Percentiles rank a stretch among this genome's conserved stretches.
Evolutionary conservation across 2,888 invertebrate genomes (phyloP).

Genomic region (Elmis aenea): DNA sequence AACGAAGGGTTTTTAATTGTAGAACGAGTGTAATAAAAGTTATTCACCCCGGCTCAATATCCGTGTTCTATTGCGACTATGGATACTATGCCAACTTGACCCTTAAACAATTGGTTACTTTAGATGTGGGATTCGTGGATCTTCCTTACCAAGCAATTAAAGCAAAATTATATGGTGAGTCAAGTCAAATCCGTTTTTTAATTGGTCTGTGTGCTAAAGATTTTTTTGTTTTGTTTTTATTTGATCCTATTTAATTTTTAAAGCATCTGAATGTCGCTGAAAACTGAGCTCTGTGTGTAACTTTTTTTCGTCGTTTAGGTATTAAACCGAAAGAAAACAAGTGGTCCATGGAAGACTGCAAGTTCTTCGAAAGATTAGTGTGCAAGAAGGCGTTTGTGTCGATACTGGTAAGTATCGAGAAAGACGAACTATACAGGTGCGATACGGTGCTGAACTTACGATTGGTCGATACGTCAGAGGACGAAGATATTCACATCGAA

Average conservation of each 20-base stretch:
- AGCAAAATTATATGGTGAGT: conserved; percentile 61
- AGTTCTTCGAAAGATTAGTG: conserved; percentile 67
- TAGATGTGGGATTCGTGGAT: conserved; percentile 52
- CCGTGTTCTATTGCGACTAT: conserved; percentile 61
- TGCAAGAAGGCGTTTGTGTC: conserved; percentile 67
- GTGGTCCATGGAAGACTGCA: conserved; percentile 70
- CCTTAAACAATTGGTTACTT: conserved; percentile 51
- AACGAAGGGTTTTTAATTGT: conserved; percentile 26
- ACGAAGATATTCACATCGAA: conserved; percentile 63
- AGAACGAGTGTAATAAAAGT: conserved; percentile 55
- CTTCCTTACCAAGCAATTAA: conserved; percentile 63
- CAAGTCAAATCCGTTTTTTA: conserved; percentile 2
- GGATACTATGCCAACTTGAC: conserved; percentile 58
- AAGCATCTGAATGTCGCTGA: neutral
- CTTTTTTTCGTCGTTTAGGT: conserved; percentile 41
- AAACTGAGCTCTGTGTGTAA: conserved; percentile 1
- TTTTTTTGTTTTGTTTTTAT: neutral
- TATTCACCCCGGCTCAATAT: conserved; percentile 52
- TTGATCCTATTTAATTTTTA: conserved; percentile 4
- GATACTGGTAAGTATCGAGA: conserved; percentile 57
- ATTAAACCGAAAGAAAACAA: conserved; percentile 51
- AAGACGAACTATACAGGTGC: conserved; percentile 56
- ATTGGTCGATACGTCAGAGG: conserved; percentile 66
- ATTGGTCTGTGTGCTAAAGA: conserved; percentile 3
- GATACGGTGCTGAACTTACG: conserved; percentile 61